Evolutionary conservation across 2,888 invertebrate species (phyloP), one percentile per base, ranked within the genome.

Genomic region (Chironomus tentans): DNA sequence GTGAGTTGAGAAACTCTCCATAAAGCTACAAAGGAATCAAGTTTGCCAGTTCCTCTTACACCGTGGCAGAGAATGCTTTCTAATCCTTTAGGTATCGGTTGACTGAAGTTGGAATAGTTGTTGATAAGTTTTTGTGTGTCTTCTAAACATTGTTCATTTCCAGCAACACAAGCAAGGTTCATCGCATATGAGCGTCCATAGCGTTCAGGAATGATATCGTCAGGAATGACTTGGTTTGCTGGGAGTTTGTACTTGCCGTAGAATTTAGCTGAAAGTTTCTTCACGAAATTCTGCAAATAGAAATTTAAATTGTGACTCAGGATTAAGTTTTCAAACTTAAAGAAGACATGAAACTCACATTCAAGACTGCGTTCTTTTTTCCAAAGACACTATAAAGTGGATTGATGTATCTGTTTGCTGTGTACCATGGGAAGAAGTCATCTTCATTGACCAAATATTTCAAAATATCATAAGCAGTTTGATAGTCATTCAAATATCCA

Each of bases 391-490:
- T 65, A 62, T 73, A 73, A 3, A 73, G 73, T 22, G 38, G 24
- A 56, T 46, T 73, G 18, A 73, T 65, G 47, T 61, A 65, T 15
- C 73, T 38, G 4, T 73, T 38, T 0, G 75, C 75, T 13, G 75
- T 7, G 22, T 65, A 69, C 50, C 47, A 75, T 21, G 91, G 90
- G 3, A 90, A 85, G 78, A 90, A 90, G 71, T 88, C 86, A 4
- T 84, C 86, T 82, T 90, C 89, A 4, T 84, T 84, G 76, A 83
- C 82, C 77, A 92, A 76, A 79, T 88, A 88, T 62, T 79, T 78
- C 1, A 85, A 82, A 22, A 88, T 79, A 62, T 84, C 82, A 28
- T 88, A 81, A 0, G 86, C 84, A 5, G 82, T 78, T 2, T 80
- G 78, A 78, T 85, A 85, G n/a, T 82, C 84, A 7, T 22, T 21